Evolutionary conservation across 2,888 invertebrate species (phyloP), one percentile per base, ranked within the genome.

Genomic region (Ichneumoninae sp.): DNA sequence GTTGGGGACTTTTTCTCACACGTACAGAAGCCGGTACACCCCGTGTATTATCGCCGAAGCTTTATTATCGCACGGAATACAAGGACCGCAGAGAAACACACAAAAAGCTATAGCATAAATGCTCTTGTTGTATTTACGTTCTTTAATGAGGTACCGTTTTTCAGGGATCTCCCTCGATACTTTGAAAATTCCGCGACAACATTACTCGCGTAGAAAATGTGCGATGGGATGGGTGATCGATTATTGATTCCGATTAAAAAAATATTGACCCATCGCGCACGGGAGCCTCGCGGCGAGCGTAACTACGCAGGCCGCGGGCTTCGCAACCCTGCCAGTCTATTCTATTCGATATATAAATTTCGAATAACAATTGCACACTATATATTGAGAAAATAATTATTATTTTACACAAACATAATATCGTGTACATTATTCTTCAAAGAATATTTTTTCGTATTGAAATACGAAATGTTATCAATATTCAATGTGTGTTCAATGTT

Each of bases 1-100:
- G 54, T 54, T 8, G 8, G 19, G 22, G 8, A 57, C 40, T 73
- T 73, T 63, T 73, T 73, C 73, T 44, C 30, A 60, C 73, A 73
- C 57, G 71, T 36, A 30, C 66, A 16, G 16, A 22, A 57, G 57
- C 54, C 22, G 40, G 40, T 71, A 33, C 47, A 47, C 30, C 26
- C 57, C 26, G 44, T 16, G 13, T 0, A 44, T 71, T 47, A 44
- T 60, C 60, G 26, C 60, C 16, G 30, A 22, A 44, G 26, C 60
- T 73, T 73, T 60, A 60, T 73, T 44, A 60, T 73, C 60, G 16
- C 44, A 19, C 44, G 60, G 10, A 44, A 22, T 57, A 71, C 40
- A 16, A 73, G 40, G 40, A 44, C 57, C 57, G 26, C 40, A 50
- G 13, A 6, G 60, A 30, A 30, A 19, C 30, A 63, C 30, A 63